phyloP scores from a whole-genome alignment of 2,797 vertebrate species.

The Synaphobranchus kaupii region DNA sequence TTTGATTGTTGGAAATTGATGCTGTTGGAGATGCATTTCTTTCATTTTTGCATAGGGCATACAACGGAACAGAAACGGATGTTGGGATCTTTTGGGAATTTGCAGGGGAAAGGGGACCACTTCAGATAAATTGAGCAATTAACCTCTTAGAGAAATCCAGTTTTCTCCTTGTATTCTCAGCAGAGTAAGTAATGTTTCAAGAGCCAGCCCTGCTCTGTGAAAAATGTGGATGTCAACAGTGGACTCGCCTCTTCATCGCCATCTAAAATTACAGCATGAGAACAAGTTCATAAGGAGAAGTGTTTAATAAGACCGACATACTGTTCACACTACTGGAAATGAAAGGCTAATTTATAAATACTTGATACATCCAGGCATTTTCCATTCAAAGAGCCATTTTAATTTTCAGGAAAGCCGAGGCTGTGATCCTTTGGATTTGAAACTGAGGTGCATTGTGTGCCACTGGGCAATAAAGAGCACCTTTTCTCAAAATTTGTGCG shows the following conservation, averaged over 20 bases:
- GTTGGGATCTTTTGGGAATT: background rate
- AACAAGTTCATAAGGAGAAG: background rate
- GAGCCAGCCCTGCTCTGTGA: background rate
- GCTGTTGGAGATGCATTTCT: background rate
- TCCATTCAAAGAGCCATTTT: background rate
- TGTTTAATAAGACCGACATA: background rate
- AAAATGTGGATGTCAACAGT: background rate
- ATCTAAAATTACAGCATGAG: background rate
- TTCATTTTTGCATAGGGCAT: background rate
- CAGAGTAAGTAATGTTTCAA: background rate
- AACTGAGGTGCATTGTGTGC: background rate
- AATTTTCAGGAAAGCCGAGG: background rate
- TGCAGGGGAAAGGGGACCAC: background rate
- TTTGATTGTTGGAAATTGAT: background rate
- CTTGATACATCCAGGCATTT: background rate
- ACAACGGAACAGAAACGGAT: background rate
- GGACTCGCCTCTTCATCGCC: background rate
- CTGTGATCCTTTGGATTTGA: background rate
- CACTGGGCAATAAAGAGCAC: background rate
- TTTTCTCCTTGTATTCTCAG: background rate
- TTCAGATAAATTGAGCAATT: slow-evolving; percentile 11
- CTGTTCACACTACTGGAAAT: background rate
- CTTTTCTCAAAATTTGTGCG: background rate
- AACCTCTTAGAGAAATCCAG: background rate
- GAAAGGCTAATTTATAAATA: background rate